Percentiles rank a stretch among this genome's conserved stretches.
phyloP scores from a whole-genome alignment of 2,888 invertebrate species.

The Dysmachus trigonus region DNA sequence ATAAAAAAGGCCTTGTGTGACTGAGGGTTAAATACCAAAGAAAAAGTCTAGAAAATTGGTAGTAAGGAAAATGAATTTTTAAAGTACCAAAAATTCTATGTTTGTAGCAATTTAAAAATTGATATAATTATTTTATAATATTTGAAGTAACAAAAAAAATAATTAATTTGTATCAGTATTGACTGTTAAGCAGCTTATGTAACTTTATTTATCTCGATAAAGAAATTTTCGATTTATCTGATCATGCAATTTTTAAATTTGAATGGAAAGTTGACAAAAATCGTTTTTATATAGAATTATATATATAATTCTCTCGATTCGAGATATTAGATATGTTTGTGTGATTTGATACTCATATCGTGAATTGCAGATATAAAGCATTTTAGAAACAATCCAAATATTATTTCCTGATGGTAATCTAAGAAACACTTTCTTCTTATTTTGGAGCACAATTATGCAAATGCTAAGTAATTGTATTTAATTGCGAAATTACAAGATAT shows the following conservation, averaged over 20 bases:
- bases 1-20: too few relatives aligned
- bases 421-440: neutral
- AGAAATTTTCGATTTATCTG: neutral
- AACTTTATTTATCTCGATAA: neutral
- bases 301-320: neutral
- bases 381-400: neutral
- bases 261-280: neutral
- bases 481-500: neutral
- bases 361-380: neutral
- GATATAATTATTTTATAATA: neutral
- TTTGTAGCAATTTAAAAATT: neutral
- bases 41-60: neutral
- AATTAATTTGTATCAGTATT: neutral
- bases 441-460: neutral
- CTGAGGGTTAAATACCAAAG: neutral
- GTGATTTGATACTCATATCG: neutral
- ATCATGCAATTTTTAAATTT: neutral
- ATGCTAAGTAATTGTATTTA: neutral
- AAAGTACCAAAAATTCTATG: neutral
- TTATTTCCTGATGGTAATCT: neutral
- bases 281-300: neutral
- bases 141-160: neutral
- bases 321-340: neutral
- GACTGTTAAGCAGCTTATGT: neutral
- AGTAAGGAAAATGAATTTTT: too few relatives aligned